Evolutionary conservation across 53 echinoderm and acorn worm species (phyloP), one percentile per base, ranked within the genome.

Genomic region (Zoroaster sp.): DNA sequence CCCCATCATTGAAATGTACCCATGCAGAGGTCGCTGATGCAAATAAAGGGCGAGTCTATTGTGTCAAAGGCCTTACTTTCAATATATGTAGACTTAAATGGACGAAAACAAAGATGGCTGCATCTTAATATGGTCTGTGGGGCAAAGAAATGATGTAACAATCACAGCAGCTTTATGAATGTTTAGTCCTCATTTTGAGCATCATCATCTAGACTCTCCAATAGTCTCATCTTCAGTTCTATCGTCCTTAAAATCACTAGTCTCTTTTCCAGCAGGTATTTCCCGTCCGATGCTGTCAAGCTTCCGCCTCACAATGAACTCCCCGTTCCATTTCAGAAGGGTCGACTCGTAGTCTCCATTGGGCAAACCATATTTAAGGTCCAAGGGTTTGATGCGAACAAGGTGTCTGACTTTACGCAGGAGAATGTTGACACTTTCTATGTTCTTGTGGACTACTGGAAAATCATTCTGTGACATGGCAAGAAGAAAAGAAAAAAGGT

Each of bases 371-470:
- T 97, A 77, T 40, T 90, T 87, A 2, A 94, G 86, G 46, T 51
- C 71, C 13, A 97, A 67, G 1, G 97, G 97, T 70, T 92, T 91
- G 59, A 97, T 90, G n/a, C 95, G 90, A 13, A 97, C 65, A 47
- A 97, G 92, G 70, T 97, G 97, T 28, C 93, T 75, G 13, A 97
- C 91, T 8, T 69, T 55, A 2, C 88, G 91, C 35, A 97, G 88
- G 5, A 93, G 88, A 2, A 71, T 47, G 65, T 97, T 97, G 21
- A 95, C 88, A 30, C 72, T 53, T 13, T 90, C 88, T 76, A 90
- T 95, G 89, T 97, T 97, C 77, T 97, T 97, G 94, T 92, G 94
- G 49, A 97, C 87, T 7, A 93, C 94, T 43, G 93, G 92, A 17
- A 86, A 69, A 40, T 49, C 34, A 28, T 59, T 72, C 93, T 95